These are phyloP conservation scores for Circaetus cinerascens DNA, from an alignment of 2,113 vertebrate species.

Conservation along the genomic window DNA sequence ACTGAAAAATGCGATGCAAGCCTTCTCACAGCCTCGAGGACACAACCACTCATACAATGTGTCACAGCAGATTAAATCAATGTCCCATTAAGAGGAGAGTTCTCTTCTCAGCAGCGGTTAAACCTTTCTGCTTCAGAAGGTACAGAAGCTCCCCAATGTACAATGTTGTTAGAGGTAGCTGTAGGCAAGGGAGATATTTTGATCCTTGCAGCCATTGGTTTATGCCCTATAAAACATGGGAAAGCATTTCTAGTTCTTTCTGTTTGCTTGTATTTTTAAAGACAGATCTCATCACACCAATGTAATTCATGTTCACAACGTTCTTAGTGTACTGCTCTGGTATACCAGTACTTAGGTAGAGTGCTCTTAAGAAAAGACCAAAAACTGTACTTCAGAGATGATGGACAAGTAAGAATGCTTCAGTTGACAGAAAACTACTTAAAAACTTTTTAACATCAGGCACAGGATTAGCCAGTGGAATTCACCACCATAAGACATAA, in stretches of 20 bases:
- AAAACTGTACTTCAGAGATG: neutral
- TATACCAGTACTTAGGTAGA: neutral
- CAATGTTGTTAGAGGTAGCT: neutral
- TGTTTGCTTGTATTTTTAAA: neutral
- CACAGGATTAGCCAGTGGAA: neutral
- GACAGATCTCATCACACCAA: neutral
- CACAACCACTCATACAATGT: neutral
- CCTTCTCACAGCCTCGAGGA: conserved; percentile 8
- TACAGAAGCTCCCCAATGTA: neutral
- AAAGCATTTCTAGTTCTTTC: neutral
- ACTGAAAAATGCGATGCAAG: neutral
- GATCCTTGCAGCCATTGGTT: neutral
- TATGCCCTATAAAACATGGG: neutral
- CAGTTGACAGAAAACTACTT: neutral
- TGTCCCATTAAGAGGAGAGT: neutral
- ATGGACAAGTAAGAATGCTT: neutral
- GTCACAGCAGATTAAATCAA: conserved; percentile 6
- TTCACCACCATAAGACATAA: neutral
- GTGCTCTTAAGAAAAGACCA: neutral
- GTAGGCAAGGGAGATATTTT: neutral
- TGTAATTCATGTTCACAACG: neutral
- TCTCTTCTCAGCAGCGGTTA: neutral
- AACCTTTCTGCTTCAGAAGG: conserved; percentile 10
- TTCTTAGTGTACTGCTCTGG: neutral
- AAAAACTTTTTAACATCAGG: neutral